These are phyloP conservation scores for Criorhina ranunculi DNA, from an alignment of 2,888 invertebrate species.

Conservation along the genomic window DNA sequence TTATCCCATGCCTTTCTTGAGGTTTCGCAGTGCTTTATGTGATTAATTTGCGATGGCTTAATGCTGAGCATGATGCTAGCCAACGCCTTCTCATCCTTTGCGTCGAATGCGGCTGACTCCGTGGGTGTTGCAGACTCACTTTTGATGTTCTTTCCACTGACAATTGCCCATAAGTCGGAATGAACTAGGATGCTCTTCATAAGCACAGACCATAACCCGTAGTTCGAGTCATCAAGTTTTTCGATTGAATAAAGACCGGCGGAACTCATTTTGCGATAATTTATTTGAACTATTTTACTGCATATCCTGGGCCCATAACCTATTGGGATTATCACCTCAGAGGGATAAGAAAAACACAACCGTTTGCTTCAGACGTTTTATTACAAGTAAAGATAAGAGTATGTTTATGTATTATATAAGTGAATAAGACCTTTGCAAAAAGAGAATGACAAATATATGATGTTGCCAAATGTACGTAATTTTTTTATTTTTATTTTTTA, in stretches of 20 bases:
- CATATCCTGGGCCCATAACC: too few species aligned
- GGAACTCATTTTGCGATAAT: constrained; percentile 10
- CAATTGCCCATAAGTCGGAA: constrained; percentile 32
- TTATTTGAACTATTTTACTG: too few species aligned
- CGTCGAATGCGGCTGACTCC: constrained; percentile 14
- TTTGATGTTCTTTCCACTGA: constrained; percentile 20
- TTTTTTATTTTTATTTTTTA: too few species aligned
- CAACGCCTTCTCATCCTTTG: constrained; percentile 69
- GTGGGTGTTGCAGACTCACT: not conserved
- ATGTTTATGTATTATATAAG: too few species aligned
- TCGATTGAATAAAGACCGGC: constrained; percentile 1
- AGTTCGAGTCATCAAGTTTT: constrained; percentile 31
- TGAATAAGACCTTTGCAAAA: too few species aligned
- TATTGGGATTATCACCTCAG: too few species aligned
- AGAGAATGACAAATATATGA: too few species aligned
- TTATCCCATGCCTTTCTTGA: constrained; percentile 59
- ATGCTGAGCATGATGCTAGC: constrained; percentile 72
- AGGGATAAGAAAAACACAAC: too few species aligned
- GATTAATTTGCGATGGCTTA: constrained; percentile 69
- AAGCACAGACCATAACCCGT: constrained; percentile 27
- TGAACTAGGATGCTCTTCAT: constrained; percentile 46
- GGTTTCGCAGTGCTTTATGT: constrained; percentile 68
- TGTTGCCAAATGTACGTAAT: too few species aligned
- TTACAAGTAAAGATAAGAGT: too few species aligned
- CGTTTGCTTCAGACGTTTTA: too few species aligned